These are phyloP conservation scores for Busseola fusca DNA, from an alignment of 2,888 invertebrate genomes.

Conservation along the genomic window DNA sequence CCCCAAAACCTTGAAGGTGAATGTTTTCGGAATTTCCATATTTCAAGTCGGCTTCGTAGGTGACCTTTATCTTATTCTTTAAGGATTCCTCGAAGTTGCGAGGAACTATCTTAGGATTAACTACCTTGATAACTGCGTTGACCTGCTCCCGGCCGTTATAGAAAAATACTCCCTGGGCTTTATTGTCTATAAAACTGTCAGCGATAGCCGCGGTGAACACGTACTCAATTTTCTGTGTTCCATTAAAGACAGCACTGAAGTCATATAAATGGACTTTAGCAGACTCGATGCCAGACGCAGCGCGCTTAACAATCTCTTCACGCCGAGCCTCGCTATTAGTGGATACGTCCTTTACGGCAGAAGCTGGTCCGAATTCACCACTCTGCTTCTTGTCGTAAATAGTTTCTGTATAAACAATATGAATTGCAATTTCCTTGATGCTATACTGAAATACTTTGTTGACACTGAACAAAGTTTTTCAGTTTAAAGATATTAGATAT, in stretches of 20 bases:
- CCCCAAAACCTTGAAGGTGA: conserved; percentile 80
- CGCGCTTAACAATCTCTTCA: conserved; percentile 86
- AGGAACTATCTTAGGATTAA: conserved; percentile 84
- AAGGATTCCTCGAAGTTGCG: conserved; percentile 88
- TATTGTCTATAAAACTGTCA: conserved; percentile 88
- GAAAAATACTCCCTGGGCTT: conserved; percentile 86
- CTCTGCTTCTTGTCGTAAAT: conserved; percentile 74
- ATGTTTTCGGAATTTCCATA: conserved; percentile 84
- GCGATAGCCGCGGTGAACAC: conserved; percentile 87
- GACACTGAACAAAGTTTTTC: not conserved
- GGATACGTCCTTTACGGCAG: conserved; percentile 70
- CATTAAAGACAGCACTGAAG: conserved; percentile 87
- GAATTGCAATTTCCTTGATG: not conserved
- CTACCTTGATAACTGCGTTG: conserved; percentile 81
- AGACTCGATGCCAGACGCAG: conserved; percentile 87
- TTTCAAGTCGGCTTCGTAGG: conserved; percentile 83
- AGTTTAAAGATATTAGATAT: no score
- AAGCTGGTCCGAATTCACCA: conserved; percentile 70
- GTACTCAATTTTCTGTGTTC: conserved; percentile 84
- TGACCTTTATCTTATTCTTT: conserved; percentile 84
- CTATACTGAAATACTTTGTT: no score
- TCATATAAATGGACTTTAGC: conserved; percentile 87
- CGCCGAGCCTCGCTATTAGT: conserved; percentile 86
- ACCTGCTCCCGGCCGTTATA: conserved; percentile 81
- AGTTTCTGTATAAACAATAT: conserved; percentile 68